Base-by-base conservation (phyloP, 2,888 invertebrate genomes). In the Trilocha varians region DNA sequence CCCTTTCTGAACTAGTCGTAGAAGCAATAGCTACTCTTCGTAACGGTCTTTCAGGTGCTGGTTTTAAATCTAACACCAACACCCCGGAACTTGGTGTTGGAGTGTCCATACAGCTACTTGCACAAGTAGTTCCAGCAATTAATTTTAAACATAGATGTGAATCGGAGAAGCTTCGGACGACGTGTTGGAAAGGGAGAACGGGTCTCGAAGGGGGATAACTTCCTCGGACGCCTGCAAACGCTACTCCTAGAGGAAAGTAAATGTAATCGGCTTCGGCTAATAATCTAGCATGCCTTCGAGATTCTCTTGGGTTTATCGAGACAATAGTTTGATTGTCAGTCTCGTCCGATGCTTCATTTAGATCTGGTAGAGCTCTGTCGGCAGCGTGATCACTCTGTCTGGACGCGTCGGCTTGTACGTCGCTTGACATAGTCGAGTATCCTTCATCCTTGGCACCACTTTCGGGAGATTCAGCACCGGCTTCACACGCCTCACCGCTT, bases 361-460 rank as follows among this genome's bases (percentile, higher is more conserved):
- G 86, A 62, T 92, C 92, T 49, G 92, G 92, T 6, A 92, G 70
- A 6, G 89, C 89, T 44, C 90, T 69, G 49, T 88, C 82, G 1
- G 77, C 79, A 1, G 82, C 84, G 48, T 88, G 80, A 57, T 88
- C 88, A 45, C 89, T 89, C 36, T 88, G 88, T 15, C 87, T 60
- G 1, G 89, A 89, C 1, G 90, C 90, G 58, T 92, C 92, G 0
- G 91, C 91, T 70, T 93, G 93, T 1, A 93, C 92, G 65, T 93
- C 93, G 48, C 92, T 92, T 9, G 93, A 93, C 93, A 93, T 93
- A 3, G 93, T 93, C 45, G 93, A 93, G 73, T 93, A 93, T 13
- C 93, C 93, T 68, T 93, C 93, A 79, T 93, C 93, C 53, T 92
- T 88, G 52, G 92, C 92, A 34, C 91, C 91, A 57, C 91, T 91